Conservation (phyloP, 2,113 vertebrate genomes). For the Paramormyrops kingsleyae region DNA sequence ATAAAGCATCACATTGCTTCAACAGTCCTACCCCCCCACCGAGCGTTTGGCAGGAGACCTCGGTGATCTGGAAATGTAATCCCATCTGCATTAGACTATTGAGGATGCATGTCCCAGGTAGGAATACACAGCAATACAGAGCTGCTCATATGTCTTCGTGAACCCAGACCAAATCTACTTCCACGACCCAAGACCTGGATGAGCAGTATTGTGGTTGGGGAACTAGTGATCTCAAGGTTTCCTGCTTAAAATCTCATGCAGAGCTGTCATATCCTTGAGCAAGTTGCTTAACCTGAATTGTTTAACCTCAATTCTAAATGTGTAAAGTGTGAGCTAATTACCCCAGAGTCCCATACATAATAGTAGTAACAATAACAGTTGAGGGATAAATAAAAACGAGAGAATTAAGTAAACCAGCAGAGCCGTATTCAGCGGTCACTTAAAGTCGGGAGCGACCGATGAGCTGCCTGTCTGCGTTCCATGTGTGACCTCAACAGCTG, state of each 20-base stretch:
- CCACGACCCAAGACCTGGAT: background rate
- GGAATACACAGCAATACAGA: background rate
- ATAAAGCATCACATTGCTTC: background rate
- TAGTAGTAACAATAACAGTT: background rate
- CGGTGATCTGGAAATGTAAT: slow-evolving; percentile 9
- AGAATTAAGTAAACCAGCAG: background rate
- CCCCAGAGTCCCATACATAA: background rate
- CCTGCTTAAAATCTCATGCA: slow-evolving; percentile 1
- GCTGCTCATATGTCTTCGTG: background rate
- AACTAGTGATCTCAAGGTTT: slow-evolving; percentile 1
- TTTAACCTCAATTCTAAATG: slow-evolving; percentile 16
- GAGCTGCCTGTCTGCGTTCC: background rate
- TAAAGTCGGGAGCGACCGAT: background rate
- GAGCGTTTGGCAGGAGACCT: background rate
- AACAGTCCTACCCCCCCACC: slow-evolving; percentile 3
- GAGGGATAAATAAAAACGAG: slow-evolving; percentile 9
- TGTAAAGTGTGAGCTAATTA: slow-evolving; percentile 11
- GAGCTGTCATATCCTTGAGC: background rate
- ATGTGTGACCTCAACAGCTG: background rate
- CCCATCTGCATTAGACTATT: background rate
- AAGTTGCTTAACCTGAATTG: slow-evolving; percentile 9
- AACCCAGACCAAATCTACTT: background rate
- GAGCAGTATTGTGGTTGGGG: background rate
- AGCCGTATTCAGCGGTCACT: background rate
- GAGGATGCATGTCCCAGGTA: background rate